A percentile compares a stretch with the other conserved stretches of the same genome.
Evolutionary conservation across 1,140 invertebrate genomes (phyloP).

Genomic region (Sipha flava): DNA sequence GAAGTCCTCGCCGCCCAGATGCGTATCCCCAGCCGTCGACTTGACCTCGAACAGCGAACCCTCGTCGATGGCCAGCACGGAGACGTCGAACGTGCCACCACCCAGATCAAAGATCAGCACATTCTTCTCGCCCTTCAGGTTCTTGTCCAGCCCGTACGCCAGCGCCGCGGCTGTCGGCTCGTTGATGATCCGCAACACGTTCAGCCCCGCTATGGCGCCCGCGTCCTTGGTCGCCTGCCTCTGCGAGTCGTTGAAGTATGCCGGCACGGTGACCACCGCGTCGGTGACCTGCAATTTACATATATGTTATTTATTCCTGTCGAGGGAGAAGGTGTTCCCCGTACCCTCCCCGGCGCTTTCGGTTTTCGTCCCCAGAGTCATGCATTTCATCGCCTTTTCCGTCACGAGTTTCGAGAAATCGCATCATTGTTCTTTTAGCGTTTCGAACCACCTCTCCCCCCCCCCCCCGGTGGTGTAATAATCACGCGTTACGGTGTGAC

Average conservation of each 20-base stretch:
- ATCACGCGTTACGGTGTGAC: too few relatives aligned
- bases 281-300: slow-evolving; percentile 44
- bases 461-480: too few relatives aligned
- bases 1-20: slow-evolving; percentile 72
- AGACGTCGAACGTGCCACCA: slow-evolving; percentile 76
- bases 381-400: too few relatives aligned
- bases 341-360: too few relatives aligned
- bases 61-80: slow-evolving; percentile 75
- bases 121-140: slow-evolving; percentile 63
- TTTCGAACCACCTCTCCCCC: too few relatives aligned
- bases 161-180: slow-evolving; percentile 65
- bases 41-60: slow-evolving; percentile 71
- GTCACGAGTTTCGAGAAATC: too few relatives aligned
- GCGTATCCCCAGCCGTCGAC: slow-evolving; percentile 67
- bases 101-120: slow-evolving; percentile 67
- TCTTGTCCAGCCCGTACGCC: slow-evolving; percentile 71
- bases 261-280: slow-evolving; percentile 54
- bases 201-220: slow-evolving; percentile 56
- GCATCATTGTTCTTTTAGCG: too few relatives aligned
- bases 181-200: slow-evolving; percentile 77
- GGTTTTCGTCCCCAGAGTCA: too few relatives aligned
- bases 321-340: too few relatives aligned
- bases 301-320: too few relatives aligned
- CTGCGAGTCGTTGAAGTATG: slow-evolving; percentile 64
- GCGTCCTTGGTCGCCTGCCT: slow-evolving; percentile 59